phyloP scores from a whole-genome alignment of 2,797 vertebrate species.

The Chelmon rostratus region DNA sequence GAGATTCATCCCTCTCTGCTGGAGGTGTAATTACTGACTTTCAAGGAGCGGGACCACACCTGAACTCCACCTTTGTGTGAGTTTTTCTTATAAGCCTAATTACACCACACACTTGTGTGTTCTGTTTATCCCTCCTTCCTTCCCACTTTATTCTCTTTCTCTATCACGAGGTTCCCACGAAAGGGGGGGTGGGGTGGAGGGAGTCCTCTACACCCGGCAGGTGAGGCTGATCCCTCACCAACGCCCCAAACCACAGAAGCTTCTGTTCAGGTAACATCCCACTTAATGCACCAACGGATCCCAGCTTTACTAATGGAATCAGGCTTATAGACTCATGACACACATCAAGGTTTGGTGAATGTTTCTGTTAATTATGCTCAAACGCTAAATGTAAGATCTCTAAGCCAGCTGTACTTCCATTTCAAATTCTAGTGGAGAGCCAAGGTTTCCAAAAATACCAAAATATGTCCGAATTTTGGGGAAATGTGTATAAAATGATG shows the following conservation, averaged over 20 bases:
- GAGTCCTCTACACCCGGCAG: conserved; percentile 21
- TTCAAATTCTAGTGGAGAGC: not conserved
- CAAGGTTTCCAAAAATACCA: not conserved
- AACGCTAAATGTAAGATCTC: too few relatives aligned
- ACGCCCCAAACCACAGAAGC: not conserved
- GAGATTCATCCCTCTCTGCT: not conserved
- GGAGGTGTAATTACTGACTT: conserved; percentile 21
- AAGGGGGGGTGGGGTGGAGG: not conserved
- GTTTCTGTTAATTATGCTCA: too few relatives aligned
- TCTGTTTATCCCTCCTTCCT: conserved; percentile 27
- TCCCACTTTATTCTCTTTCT: conserved; percentile 33
- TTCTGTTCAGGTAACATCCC: not conserved
- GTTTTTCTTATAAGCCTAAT: conserved; percentile 21
- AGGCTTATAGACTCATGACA: not conserved
- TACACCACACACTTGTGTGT: conserved; percentile 30
- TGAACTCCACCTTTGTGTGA: conserved; percentile 22
- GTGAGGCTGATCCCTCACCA: conserved; percentile 24
- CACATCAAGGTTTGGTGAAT: not conserved
- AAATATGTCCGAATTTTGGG: not conserved
- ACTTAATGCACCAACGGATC: not conserved
- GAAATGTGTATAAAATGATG: not conserved
- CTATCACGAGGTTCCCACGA: conserved; percentile 25
- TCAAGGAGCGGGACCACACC: conserved; percentile 30
- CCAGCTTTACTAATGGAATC: not conserved
- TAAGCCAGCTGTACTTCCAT: not conserved